These are phyloP conservation scores for Priocnemis perturbator DNA, from an alignment of 2,888 invertebrate species.

Conservation along the genomic window DNA sequence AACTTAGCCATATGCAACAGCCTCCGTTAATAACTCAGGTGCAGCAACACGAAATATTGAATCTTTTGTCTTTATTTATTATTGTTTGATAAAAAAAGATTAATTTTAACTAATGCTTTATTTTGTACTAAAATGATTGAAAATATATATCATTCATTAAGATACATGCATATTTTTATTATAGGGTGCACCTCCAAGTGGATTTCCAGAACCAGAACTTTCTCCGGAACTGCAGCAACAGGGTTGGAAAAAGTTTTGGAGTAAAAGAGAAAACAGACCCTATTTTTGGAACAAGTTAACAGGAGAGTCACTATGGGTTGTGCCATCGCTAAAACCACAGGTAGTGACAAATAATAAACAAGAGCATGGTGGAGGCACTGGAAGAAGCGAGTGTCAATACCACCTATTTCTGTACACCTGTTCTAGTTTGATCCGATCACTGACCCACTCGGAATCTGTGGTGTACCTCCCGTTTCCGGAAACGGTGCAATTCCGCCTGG, in stretches of 20 bases:
- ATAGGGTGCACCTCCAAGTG: constrained; percentile 59
- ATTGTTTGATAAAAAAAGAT: constrained; percentile 6
- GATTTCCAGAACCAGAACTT: constrained; percentile 76
- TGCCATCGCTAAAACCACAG: constrained; percentile 88
- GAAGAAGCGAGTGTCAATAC: not conserved
- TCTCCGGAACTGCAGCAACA: constrained; percentile 86
- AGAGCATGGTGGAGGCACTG: not conserved
- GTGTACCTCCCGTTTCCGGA: constrained; percentile 73
- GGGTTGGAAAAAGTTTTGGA: constrained; percentile 98
- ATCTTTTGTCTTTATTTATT: not conserved
- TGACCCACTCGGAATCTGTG: constrained; percentile 91
- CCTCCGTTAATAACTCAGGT: constrained; percentile 66
- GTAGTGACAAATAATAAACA: constrained; percentile 53
- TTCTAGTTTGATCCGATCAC: constrained; percentile 90
- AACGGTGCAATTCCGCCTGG: constrained; percentile 73
- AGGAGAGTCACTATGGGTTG: constrained; percentile 98
- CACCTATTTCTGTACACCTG: constrained; percentile 7
- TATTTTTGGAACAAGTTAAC: constrained; percentile 98
- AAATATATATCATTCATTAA: no score
- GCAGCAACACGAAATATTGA: not conserved
- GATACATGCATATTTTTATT: constrained; percentile 8
- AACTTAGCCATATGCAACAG: constrained; percentile 72
- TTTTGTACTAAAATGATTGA: not conserved
- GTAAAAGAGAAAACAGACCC: constrained; percentile 94
- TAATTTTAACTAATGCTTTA: no score